These are phyloP conservation scores for Platycercus adscitus DNA, from an alignment of 2,113 vertebrate species.

Conservation along the genomic window DNA sequence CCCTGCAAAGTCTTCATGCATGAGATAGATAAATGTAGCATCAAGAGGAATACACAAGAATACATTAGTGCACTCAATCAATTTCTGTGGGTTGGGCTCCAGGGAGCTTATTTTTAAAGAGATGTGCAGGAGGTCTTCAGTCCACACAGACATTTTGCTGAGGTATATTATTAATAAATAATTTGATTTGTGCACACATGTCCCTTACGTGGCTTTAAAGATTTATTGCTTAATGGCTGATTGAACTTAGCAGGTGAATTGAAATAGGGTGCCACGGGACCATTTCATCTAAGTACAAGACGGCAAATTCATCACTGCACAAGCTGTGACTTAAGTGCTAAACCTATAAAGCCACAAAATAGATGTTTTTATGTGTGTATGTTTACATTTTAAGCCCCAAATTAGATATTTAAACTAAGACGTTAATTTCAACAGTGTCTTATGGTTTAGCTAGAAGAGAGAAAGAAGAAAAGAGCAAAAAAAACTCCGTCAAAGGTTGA, in stretches of 20 bases:
- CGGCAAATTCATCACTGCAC: not conserved
- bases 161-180: slow-evolving; percentile 58
- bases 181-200: slow-evolving; percentile 52
- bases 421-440: not conserved
- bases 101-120: slow-evolving; percentile 42
- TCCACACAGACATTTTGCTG: slow-evolving; percentile 7
- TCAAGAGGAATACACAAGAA: slow-evolving; percentile 29
- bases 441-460: not conserved
- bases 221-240: slow-evolving; percentile 52
- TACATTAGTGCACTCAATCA: slow-evolving; percentile 33
- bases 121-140: not conserved
- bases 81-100: not conserved
- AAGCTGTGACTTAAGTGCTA: not conserved
- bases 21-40: slow-evolving; percentile 2
- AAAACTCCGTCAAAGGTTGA: not conserved
- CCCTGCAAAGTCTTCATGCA: not conserved
- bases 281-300: not conserved
- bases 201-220: slow-evolving; percentile 53
- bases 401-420: not conserved
- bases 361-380: not conserved
- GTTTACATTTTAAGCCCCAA: not conserved
- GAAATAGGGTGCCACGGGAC: slow-evolving; percentile 5
- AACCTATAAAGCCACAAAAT: not conserved
- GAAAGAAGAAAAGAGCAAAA: not conserved
- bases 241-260: slow-evolving; percentile 43